These are phyloP conservation scores for Anagyrus pseudococci DNA, from an alignment of 2,888 invertebrate genomes.

Conservation along the genomic window DNA sequence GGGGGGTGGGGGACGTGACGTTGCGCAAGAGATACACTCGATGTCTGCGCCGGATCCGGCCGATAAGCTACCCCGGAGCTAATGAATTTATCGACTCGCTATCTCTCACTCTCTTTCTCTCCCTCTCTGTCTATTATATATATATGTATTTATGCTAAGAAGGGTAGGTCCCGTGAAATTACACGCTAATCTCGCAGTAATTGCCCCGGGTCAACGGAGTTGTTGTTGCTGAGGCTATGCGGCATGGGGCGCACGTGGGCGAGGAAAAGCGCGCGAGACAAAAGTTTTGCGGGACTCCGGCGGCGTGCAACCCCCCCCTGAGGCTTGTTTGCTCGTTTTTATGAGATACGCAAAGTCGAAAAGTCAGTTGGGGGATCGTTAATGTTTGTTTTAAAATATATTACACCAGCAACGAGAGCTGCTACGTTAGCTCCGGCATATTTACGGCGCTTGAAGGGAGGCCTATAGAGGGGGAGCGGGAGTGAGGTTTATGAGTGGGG, in stretches of 20 bases:
- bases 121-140: too few species aligned
- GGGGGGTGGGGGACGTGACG: too few species aligned
- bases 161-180: too few species aligned
- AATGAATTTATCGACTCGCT: background rate
- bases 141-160: too few species aligned
- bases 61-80: background rate
- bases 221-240: too few species aligned
- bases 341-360: conserved; percentile 17
- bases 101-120: background rate
- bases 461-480: background rate
- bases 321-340: background rate
- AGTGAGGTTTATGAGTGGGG: too few species aligned
- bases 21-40: background rate
- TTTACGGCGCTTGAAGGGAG: conserved; percentile 3
- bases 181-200: too few species aligned
- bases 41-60: background rate
- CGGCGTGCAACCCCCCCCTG: background rate
- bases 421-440: conserved; percentile 6
- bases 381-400: conserved; percentile 12
- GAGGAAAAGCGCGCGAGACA: conserved; percentile 7
- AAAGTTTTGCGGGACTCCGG: conserved; percentile 2
- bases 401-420: background rate
- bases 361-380: conserved; percentile 16
- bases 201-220: too few species aligned
- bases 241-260: background rate